Conservation (phyloP, 2,888 invertebrate genomes). For the Athalia cordata region DNA sequence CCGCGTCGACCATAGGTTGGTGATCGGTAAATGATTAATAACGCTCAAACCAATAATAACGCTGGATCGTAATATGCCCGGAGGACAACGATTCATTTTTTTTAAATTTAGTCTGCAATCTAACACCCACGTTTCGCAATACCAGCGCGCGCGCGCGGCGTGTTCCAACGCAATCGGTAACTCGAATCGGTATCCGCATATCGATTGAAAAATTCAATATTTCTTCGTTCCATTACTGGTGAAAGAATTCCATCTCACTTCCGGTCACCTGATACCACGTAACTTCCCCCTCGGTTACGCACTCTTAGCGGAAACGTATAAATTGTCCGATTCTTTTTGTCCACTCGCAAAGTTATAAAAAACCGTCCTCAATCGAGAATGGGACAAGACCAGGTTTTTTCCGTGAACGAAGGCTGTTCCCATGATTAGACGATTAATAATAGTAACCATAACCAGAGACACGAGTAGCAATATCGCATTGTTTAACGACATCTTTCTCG, state of each 20-base stretch:
- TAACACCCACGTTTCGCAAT: no score
- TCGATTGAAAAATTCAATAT: no score
- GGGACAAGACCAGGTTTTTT: slow-evolving; percentile 8
- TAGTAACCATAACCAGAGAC: neutral
- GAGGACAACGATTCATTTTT: no score
- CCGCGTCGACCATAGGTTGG: slow-evolving; percentile 1
- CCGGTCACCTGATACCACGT: neutral
- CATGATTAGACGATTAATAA: slow-evolving; percentile 41
- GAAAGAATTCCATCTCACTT: neutral
- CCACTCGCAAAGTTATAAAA: neutral
- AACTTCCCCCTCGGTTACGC: no score
- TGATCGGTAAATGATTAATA: slow-evolving; percentile 11
- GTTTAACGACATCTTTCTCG: slow-evolving; percentile 35
- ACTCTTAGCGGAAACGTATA: slow-evolving; percentile 12
- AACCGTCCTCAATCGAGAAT: slow-evolving; percentile 30
- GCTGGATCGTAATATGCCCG: neutral
- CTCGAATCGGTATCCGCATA: no score
- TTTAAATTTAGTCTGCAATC: no score
- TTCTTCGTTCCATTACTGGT: no score
- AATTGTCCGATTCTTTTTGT: neutral
- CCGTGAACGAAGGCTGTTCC: slow-evolving; percentile 36
- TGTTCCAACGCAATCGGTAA: no score
- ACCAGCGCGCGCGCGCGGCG: no score
- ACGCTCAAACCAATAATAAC: slow-evolving; percentile 3
- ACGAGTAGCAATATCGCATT: slow-evolving; percentile 23